Evolutionary conservation across 1,140 invertebrate species (phyloP).

Genomic region (Apocrypta bakeri): DNA sequence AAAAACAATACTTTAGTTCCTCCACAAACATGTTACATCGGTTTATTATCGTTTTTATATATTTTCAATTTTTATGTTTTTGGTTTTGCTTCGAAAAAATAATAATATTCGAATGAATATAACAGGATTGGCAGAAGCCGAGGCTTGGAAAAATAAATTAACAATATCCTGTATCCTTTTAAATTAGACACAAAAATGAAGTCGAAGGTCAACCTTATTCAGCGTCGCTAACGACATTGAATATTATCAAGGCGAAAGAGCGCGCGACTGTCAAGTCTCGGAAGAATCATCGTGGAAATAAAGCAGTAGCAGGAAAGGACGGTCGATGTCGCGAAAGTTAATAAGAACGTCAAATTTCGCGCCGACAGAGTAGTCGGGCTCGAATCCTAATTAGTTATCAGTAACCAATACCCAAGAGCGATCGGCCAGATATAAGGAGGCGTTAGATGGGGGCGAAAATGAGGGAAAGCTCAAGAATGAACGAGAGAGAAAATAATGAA

Average conservation of each 20-base stretch:
- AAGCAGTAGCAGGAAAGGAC: not conserved
- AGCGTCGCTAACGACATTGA: not conserved
- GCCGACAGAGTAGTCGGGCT: not conserved
- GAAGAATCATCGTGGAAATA: not conserved
- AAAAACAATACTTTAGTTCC: no score
- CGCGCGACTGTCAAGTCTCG: not conserved
- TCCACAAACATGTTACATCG: no score
- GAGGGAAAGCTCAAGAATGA: slow-evolving; percentile 10
- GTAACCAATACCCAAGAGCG: slow-evolving; percentile 44
- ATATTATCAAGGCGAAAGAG: not conserved
- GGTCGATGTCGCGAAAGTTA: slow-evolving; percentile 42
- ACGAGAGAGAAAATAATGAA: slow-evolving; percentile 12
- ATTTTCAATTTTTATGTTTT: no score
- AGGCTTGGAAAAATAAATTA: no score
- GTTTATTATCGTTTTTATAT: no score
- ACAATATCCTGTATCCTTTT: no score
- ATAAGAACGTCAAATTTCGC: slow-evolving; percentile 56
- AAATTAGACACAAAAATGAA: no score
- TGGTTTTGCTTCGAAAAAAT: no score
- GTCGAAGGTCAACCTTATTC: not conserved
- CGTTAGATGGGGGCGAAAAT: not conserved
- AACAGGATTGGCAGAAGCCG: no score
- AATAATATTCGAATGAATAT: no score
- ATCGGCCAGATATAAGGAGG: slow-evolving; percentile 31
- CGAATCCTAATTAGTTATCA: slow-evolving; percentile 54